Base-by-base conservation (phyloP, 2,113 vertebrate species). In the Microcebus tavaratra region DNA sequence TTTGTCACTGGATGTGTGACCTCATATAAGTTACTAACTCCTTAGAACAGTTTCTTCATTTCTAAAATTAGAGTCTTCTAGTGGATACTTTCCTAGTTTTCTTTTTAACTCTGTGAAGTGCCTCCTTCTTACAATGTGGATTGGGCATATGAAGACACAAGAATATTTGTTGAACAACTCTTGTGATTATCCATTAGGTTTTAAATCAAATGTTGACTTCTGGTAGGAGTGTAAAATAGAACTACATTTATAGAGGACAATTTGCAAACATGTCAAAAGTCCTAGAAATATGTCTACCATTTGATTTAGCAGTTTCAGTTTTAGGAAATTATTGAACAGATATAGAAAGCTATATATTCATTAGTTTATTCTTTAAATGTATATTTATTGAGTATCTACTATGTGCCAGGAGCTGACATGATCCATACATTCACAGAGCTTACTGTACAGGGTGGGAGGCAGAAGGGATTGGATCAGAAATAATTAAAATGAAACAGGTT, bases 251-350 rank as follows among this genome's bases (percentile, higher is more conserved):
- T 53, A 31, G 36, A 80, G 27, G 9, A 12, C n/a, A 90, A 55
- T 68, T 81, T 78, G 8, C 23, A 68, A 81, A 39, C 23, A 20
- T 88, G 39, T 59, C 72, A 55, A 45, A 76, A 91, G 6, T 27
- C 57, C 67, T 63, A 45, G 87, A 91, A 91, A 70, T 36, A 78
- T 75, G 7, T 76, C 50, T 88, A 15, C 67, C 45, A 61, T 91
- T 82, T 86, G 61, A 76, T 36, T 81, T 82, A 72, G 45, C n/a
- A 39, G 5, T 91, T 89, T 23, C 10, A 82, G 23, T 70, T 91
- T 81, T 93, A 85, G 59, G 87, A 91, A 93, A 82, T 91, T 53
- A 39, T 85, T 89, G 31, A 95, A 85, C 45, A 95, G 65, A 65
- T 63, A 39, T 25, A 81, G 63, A 70, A 80, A 59, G 67, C 53